Percentiles rank a stretch among this genome's conserved stretches.
phyloP scores from a whole-genome alignment of 2,797 vertebrate genomes.

The Centropyge bicolor region DNA sequence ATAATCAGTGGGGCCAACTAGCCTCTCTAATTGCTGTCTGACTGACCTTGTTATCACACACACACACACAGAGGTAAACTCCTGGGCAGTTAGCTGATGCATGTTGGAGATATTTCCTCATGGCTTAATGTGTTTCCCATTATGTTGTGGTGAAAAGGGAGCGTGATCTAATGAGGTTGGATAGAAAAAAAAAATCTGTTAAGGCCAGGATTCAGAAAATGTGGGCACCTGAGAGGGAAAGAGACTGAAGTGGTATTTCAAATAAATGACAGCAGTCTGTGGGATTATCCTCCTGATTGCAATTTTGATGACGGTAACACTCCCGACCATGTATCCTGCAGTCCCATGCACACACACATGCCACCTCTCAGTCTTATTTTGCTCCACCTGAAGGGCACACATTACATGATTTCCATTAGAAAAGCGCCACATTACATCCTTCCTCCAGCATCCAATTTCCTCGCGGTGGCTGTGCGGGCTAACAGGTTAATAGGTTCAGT shows the following conservation, averaged over 20 bases:
- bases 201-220: slow-evolving; percentile 36
- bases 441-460: slow-evolving; percentile 67
- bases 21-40: slow-evolving; percentile 59
- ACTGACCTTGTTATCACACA: slow-evolving; percentile 57
- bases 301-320: slow-evolving; percentile 17
- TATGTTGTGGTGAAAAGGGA: slow-evolving; percentile 9
- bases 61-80: slow-evolving; percentile 28
- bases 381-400: slow-evolving; percentile 46
- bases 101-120: slow-evolving; percentile 62
- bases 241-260: slow-evolving; percentile 21
- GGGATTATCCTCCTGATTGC: slow-evolving; percentile 41
- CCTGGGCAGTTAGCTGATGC: slow-evolving; percentile 34
- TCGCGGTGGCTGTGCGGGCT: slow-evolving; percentile 25
- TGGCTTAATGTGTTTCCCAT: slow-evolving; percentile 52
- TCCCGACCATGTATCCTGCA: not conserved
- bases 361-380: slow-evolving; percentile 34
- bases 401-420: slow-evolving; percentile 56
- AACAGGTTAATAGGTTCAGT: slow-evolving; percentile 71
- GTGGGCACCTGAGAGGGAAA: slow-evolving; percentile 55
- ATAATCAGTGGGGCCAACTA: slow-evolving; percentile 47
- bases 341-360: not conserved
- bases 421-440: slow-evolving; percentile 54
- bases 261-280: slow-evolving; percentile 27
- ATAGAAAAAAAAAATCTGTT: slow-evolving; percentile 51
- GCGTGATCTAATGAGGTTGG: slow-evolving; percentile 65